Conservation (phyloP, 2,888 invertebrate genomes). For the Hyposoter dolosus region DNA sequence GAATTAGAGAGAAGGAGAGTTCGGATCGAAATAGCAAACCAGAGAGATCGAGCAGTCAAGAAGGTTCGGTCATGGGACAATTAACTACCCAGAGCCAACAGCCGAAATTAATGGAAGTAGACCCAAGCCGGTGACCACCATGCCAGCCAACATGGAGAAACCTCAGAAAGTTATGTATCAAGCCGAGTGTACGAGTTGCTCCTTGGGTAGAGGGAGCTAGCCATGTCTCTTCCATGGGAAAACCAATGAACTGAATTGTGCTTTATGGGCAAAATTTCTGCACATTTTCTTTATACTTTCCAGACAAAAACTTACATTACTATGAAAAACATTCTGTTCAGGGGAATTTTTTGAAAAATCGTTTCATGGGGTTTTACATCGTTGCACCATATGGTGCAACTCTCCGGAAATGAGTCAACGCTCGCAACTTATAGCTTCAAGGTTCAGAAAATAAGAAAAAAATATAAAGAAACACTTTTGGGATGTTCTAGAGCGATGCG, state of each 20-base stretch:
- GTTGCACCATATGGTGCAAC: neutral
- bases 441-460: too few species aligned
- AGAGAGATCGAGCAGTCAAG: conserved; percentile 59
- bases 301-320: neutral
- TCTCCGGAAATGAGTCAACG: neutral
- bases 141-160: conserved; percentile 12
- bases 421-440: neutral
- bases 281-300: neutral
- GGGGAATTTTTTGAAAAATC: neutral
- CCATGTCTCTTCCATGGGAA: neutral
- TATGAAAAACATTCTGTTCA: neutral
- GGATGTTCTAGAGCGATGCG: too few species aligned
- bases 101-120: conserved; percentile 38
- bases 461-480: too few species aligned
- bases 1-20: conserved; percentile 11
- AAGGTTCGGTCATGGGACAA: conserved; percentile 58
- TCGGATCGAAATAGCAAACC: conserved; percentile 44
- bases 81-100: conserved; percentile 62
- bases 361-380: neutral
- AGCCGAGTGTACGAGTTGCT: conserved; percentile 13
- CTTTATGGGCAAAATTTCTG: neutral
- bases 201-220: neutral
- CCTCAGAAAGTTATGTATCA: conserved; percentile 27
- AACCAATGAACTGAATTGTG: neutral
- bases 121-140: conserved; percentile 35